A percentile compares a stretch with the other conserved stretches of the same genome.
These are phyloP conservation scores for Limenitis camilla DNA, from an alignment of 2,888 invertebrate species.

Conservation along the genomic window DNA sequence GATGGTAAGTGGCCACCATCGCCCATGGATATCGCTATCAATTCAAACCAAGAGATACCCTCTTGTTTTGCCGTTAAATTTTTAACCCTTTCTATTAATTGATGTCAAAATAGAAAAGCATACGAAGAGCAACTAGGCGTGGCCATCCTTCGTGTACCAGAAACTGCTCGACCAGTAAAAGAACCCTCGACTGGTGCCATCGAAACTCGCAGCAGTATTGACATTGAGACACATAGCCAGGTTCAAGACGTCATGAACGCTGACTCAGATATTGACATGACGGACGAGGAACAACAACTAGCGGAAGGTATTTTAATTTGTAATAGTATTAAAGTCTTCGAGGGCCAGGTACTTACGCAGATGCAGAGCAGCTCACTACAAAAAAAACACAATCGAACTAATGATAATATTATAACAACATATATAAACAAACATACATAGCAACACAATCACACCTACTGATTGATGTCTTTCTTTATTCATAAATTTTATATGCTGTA, in stretches of 20 bases:
- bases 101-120: constrained; percentile 78
- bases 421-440: too few relatives aligned
- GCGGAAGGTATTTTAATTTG: background rate
- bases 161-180: constrained; percentile 6
- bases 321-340: too few relatives aligned
- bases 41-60: too few relatives aligned
- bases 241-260: constrained; percentile 59
- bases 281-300: background rate
- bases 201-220: background rate
- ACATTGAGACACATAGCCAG: constrained; percentile 4
- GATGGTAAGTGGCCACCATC: too few relatives aligned
- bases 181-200: background rate
- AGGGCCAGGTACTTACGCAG: too few relatives aligned
- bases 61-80: too few relatives aligned
- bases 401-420: too few relatives aligned
- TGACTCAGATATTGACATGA: constrained; percentile 73
- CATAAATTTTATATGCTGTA: too few relatives aligned
- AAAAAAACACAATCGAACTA: too few relatives aligned
- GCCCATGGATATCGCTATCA: too few relatives aligned
- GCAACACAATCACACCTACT: too few relatives aligned
- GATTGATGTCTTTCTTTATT: too few relatives aligned
- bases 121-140: constrained; percentile 90
- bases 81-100: background rate
- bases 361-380: background rate
- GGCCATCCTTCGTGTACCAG: constrained; percentile 66